Evolutionary conservation across 2,797 vertebrate species (phyloP).

Genomic region (Phoxinus dragarum): DNA sequence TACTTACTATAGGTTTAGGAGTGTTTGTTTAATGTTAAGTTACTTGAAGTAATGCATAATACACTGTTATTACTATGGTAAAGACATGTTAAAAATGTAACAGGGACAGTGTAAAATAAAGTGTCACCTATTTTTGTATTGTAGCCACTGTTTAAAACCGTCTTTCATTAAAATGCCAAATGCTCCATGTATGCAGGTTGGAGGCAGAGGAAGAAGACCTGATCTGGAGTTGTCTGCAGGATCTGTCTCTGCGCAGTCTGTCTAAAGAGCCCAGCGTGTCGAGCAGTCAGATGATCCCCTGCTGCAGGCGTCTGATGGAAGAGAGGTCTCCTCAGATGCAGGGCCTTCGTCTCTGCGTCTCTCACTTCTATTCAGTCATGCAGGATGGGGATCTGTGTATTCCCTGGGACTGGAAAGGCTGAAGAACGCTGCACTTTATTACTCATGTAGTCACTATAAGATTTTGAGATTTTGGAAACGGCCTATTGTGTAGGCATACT

Average conservation of each 20-base stretch:
- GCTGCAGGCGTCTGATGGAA: slow-evolving; percentile 84
- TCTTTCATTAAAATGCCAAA: neutral
- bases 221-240: slow-evolving; percentile 76
- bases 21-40: neutral
- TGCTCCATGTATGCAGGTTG: slow-evolving; percentile 75
- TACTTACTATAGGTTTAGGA: neutral
- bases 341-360: slow-evolving; percentile 88
- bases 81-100: neutral
- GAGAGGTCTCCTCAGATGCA: slow-evolving; percentile 79
- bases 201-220: slow-evolving; percentile 82
- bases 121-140: neutral
- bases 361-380: slow-evolving; percentile 93
- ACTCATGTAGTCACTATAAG: neutral
- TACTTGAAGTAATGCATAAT: neutral
- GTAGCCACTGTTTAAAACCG: neutral
- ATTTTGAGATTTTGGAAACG: neutral
- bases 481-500: slow-evolving; percentile 2
- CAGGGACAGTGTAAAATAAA: neutral
- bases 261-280: slow-evolving; percentile 91
- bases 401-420: slow-evolving; percentile 95
- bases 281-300: slow-evolving; percentile 89
- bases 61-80: neutral
- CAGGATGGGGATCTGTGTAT: slow-evolving; percentile 95
- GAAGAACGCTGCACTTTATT: slow-evolving; percentile 56
- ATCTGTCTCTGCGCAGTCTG: slow-evolving; percentile 82